Evolutionary conservation across 2,113 vertebrate species (phyloP).

Genomic region (Reinhardtius hippoglossoides): DNA sequence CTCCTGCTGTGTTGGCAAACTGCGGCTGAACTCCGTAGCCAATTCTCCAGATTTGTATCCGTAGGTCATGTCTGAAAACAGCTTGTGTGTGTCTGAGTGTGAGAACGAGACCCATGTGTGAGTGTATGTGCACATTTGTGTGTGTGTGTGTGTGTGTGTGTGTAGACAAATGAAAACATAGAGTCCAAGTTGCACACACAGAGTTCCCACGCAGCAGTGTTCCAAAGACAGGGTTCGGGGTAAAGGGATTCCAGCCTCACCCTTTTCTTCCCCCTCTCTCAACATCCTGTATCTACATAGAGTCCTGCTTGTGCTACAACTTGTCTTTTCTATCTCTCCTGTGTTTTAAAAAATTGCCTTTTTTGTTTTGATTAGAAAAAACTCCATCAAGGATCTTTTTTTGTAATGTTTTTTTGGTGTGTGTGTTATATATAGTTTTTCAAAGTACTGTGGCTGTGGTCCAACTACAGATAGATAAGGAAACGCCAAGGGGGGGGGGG

Average conservation of each 20-base stretch:
- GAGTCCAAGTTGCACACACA: slow-evolving; percentile 14
- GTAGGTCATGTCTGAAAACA: no score
- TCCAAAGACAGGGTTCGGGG: slow-evolving; percentile 83
- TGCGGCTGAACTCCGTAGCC: no score
- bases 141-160: not conserved
- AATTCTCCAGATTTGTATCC: no score
- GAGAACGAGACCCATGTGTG: not conserved
- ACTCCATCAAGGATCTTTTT: slow-evolving; percentile 74
- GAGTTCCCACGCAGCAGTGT: slow-evolving; percentile 54
- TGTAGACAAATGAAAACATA: slow-evolving; percentile 10
- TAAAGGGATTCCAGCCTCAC: slow-evolving; percentile 82
- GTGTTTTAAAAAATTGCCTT: not conserved
- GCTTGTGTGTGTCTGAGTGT: no score
- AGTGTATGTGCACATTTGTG: slow-evolving; percentile 15
- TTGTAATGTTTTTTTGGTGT: slow-evolving; percentile 34
- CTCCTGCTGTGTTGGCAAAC: no score
- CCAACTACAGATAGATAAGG: slow-evolving; percentile 73
- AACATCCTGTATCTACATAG: slow-evolving; percentile 27
- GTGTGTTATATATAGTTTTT: slow-evolving; percentile 66
- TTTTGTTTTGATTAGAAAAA: slow-evolving; percentile 70
- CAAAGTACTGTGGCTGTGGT: slow-evolving; percentile 83
- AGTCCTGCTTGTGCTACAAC: slow-evolving; percentile 83
- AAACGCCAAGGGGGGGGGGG: not conserved
- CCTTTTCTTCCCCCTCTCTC: slow-evolving; percentile 17
- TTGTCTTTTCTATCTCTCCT: slow-evolving; percentile 80